Percentiles rank a stretch among this genome's conserved stretches.
phyloP scores from a whole-genome alignment of 2,113 vertebrate species.

The Micronycteris hirsuta region DNA sequence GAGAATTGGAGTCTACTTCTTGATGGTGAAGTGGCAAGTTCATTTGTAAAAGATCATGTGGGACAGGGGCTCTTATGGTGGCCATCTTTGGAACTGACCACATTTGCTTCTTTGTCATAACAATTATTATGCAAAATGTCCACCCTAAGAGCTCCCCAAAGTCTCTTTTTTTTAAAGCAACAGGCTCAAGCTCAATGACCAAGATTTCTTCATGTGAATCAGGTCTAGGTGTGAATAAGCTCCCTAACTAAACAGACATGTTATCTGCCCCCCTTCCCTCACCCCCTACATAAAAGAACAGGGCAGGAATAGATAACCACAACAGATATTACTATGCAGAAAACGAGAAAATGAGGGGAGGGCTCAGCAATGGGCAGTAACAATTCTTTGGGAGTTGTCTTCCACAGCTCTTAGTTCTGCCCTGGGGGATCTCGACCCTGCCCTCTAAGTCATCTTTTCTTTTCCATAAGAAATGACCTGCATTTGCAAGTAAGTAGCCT shows the following conservation, averaged over 20 bases:
- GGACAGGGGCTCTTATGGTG: background rate
- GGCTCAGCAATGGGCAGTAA: no score
- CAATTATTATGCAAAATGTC: background rate
- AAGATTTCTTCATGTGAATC: background rate
- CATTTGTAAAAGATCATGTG: background rate
- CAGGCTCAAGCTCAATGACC: background rate
- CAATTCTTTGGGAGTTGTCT: background rate
- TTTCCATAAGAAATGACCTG: background rate
- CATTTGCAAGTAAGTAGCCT: background rate
- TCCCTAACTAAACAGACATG: background rate
- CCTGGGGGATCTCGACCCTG: background rate
- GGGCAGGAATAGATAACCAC: background rate
- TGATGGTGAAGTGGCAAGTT: background rate
- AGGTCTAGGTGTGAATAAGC: background rate
- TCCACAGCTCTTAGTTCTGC: background rate
- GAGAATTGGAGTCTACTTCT: background rate
- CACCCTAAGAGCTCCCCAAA: background rate
- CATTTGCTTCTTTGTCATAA: background rate
- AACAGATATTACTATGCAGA: background rate
- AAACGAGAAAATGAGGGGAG: background rate
- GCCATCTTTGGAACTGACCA: background rate
- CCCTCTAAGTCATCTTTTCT: background rate
- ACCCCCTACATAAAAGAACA: background rate
- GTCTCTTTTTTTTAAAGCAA: background rate
- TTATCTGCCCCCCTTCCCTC: background rate